Conservation (phyloP, 2,797 vertebrate species). For the Dendrocincla fuliginosa region DNA sequence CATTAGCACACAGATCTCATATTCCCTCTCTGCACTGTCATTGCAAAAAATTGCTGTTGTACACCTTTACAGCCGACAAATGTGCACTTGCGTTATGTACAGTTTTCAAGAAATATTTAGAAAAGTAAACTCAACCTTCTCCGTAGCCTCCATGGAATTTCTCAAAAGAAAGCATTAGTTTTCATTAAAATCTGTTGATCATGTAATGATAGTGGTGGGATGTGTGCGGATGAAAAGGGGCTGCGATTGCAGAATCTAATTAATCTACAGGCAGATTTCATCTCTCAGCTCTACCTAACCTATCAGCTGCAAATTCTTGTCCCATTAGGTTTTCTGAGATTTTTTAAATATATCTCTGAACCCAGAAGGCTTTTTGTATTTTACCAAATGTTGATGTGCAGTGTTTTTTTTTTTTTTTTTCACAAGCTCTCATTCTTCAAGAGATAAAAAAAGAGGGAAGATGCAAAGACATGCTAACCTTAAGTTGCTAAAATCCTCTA, state of each 20-base stretch:
- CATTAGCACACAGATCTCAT: constrained; percentile 99
- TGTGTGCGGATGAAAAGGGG: constrained; percentile 61
- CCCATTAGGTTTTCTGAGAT: constrained; percentile 65
- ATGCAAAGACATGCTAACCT: constrained; percentile 55
- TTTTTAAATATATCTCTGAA: constrained; percentile 37
- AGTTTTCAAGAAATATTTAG: constrained; percentile 78
- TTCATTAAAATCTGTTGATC: constrained; percentile 79
- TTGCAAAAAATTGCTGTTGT: constrained; percentile 90
- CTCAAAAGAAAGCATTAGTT: constrained; percentile 63
- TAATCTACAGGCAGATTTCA: constrained; percentile 78
- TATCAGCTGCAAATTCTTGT: constrained; percentile 71
- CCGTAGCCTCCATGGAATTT: constrained; percentile 54
- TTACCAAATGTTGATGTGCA: background rate
- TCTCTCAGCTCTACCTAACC: constrained; percentile 71
- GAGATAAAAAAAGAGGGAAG: background rate
- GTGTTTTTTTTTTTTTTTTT: background rate
- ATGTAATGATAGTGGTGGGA: constrained; percentile 64
- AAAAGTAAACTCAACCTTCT: constrained; percentile 69
- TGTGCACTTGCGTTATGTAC: constrained; percentile 78
- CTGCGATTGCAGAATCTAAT: constrained; percentile 79
- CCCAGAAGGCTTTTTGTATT: constrained; percentile 33
- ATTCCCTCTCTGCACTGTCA: constrained; percentile 92
- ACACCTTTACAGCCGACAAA: constrained; percentile 85
- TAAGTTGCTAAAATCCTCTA: constrained; percentile 52
- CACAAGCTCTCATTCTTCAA: background rate